A percentile compares a stretch with the other conserved stretches of the same genome.
phyloP scores from a whole-genome alignment of 2,888 invertebrate species.

The Charanyca ferruginea region DNA sequence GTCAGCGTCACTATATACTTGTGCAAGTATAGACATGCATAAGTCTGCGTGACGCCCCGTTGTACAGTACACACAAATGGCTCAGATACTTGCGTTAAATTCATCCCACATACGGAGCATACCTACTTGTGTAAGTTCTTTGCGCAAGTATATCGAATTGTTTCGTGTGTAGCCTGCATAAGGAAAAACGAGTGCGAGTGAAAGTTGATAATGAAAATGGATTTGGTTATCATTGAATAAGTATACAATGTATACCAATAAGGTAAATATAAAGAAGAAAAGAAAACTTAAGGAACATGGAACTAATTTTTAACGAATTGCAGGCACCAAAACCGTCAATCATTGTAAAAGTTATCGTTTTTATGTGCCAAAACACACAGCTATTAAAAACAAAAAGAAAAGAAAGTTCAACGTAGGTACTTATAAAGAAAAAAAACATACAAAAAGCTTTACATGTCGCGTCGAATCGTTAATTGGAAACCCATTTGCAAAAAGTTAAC shows the following conservation, averaged over 20 bases:
- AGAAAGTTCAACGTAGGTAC: slow-evolving; percentile 20
- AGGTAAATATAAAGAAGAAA: background rate
- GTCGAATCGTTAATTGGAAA: slow-evolving; percentile 42
- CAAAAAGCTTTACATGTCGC: background rate
- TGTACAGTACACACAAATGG: background rate
- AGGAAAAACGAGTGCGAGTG: background rate
- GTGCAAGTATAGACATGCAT: background rate
- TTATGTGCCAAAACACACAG: background rate
- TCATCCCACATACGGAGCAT: background rate
- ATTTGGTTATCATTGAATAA: background rate
- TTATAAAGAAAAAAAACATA: background rate
- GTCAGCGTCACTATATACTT: background rate
- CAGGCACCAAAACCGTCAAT: background rate
- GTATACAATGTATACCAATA: background rate
- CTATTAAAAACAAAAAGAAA: background rate
- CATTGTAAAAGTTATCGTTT: background rate
- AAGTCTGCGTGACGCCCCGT: background rate
- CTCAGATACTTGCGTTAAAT: background rate
- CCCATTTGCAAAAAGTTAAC: slow-evolving; percentile 4
- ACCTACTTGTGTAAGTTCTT: background rate
- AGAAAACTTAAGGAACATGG: background rate
- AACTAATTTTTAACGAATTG: background rate
- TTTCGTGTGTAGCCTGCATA: background rate
- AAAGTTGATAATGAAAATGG: background rate
- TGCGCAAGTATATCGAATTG: background rate